Percentiles rank a stretch among this genome's conserved stretches.
Evolutionary conservation across 2,797 vertebrate genomes (phyloP).

Genomic region (Pogoniulus pusillus): DNA sequence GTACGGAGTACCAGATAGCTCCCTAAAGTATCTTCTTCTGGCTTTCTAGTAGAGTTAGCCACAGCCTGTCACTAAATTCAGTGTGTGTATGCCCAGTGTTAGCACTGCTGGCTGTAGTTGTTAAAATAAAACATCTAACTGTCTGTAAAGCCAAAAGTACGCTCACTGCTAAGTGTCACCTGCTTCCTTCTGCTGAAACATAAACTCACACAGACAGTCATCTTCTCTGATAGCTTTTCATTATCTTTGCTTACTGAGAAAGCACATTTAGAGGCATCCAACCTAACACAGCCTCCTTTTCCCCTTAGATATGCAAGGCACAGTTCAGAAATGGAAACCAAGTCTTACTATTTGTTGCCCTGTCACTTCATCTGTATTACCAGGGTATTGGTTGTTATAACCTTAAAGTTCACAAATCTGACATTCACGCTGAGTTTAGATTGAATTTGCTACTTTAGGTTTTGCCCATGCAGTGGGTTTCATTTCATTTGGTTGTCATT

Average conservation of each 20-base stretch:
- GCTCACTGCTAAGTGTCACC: background rate
- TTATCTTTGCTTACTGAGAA: background rate
- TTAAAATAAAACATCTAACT: background rate
- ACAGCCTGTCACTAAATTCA: background rate
- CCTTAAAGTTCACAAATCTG: background rate
- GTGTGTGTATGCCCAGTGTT: background rate
- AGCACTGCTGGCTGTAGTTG: background rate
- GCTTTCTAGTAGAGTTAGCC: background rate
- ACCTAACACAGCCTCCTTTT: background rate
- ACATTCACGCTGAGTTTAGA: background rate
- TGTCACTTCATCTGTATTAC: background rate
- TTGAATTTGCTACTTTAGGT: background rate
- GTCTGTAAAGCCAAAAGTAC: background rate
- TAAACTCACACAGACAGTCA: background rate
- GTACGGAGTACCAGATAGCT: background rate
- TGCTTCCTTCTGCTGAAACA: background rate
- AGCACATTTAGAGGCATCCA: background rate
- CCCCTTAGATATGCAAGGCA: background rate
- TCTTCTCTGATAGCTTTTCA: background rate
- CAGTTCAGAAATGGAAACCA: background rate
- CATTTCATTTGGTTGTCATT: background rate
- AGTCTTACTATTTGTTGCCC: rapidly evolving
- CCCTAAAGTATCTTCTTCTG: background rate
- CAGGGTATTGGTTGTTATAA: background rate
- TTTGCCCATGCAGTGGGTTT: background rate